A percentile compares a stretch with the other conserved stretches of the same genome.
These are phyloP conservation scores for Meliscaeva auricollis DNA, from an alignment of 2,888 invertebrate genomes.

Conservation along the genomic window DNA sequence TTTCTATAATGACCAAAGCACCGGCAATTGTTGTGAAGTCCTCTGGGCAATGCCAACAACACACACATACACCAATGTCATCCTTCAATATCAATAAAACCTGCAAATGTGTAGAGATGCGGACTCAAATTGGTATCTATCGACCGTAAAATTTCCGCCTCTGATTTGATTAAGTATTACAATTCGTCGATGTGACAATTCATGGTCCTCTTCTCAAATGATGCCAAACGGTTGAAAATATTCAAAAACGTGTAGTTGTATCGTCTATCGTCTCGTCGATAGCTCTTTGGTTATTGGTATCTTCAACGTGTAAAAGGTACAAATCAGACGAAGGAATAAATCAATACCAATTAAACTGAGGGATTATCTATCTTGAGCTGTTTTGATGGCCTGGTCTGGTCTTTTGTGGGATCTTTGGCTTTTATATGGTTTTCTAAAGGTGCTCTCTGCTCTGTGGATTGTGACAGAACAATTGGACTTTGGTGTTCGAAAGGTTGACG, in stretches of 20 bases:
- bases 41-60: constrained; percentile 22
- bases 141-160: constrained; percentile 69
- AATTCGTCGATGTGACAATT: constrained; percentile 73
- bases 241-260: background rate
- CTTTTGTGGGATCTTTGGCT: constrained; percentile 35
- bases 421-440: constrained; percentile 40
- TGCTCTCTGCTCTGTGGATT: constrained; percentile 14
- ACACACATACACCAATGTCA: background rate
- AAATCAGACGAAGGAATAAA: constrained; percentile 52
- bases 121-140: constrained; percentile 67
- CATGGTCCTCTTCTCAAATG: constrained; percentile 43
- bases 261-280: background rate
- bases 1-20: constrained; percentile 42
- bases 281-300: background rate
- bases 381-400: constrained; percentile 14
- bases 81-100: constrained; percentile 73
- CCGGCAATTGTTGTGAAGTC: constrained; percentile 10
- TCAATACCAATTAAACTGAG: constrained; percentile 71
- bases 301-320: background rate
- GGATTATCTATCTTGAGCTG: constrained; percentile 51
- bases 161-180: constrained; percentile 75
- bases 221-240: constrained; percentile 42
- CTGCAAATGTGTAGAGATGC: constrained; percentile 54
- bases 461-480: constrained; percentile 21
- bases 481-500: constrained; percentile 32